Conservation (phyloP, 2,113 vertebrate genomes). For the Benitochromis conjunctus region DNA sequence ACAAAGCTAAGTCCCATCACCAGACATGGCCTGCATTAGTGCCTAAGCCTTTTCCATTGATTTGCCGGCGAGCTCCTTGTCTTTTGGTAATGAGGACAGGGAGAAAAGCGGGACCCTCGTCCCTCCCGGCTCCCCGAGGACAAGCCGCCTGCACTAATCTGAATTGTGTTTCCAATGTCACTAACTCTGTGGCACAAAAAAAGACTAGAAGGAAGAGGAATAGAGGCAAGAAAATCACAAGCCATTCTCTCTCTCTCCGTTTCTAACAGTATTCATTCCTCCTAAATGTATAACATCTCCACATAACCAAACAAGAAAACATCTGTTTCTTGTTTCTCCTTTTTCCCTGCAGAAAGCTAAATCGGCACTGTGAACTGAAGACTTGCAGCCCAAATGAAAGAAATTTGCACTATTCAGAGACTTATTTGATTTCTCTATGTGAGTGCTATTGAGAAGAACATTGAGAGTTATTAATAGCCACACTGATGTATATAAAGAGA, state of each 20-base stretch:
- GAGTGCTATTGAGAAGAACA: constrained; percentile 41
- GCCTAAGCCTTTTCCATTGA: constrained; percentile 71
- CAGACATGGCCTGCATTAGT: constrained; percentile 56
- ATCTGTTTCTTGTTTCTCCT: background rate
- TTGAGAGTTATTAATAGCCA: constrained; percentile 45
- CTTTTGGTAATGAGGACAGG: constrained; percentile 75
- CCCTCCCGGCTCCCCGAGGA: constrained; percentile 60
- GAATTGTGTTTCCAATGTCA: constrained; percentile 61
- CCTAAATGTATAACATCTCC: constrained; percentile 42
- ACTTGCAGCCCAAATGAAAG: background rate
- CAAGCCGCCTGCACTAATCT: constrained; percentile 68
- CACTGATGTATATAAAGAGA: background rate
- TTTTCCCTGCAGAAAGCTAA: constrained; percentile 35
- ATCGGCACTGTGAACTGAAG: constrained; percentile 27
- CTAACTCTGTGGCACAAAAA: constrained; percentile 49
- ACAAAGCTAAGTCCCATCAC: constrained; percentile 46
- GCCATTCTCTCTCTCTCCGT: background rate
- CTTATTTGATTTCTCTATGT: constrained; percentile 24
- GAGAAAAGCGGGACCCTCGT: constrained; percentile 65
- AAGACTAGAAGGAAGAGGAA: constrained; percentile 29
- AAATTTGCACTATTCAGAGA: background rate
- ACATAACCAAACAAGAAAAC: constrained; percentile 35
- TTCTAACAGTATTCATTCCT: constrained; percentile 24
- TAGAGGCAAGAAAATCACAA: constrained; percentile 30
- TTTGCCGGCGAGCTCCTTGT: constrained; percentile 71